These are phyloP conservation scores for Lycia hirtaria DNA, from an alignment of 2,888 invertebrate species.

Conservation along the genomic window DNA sequence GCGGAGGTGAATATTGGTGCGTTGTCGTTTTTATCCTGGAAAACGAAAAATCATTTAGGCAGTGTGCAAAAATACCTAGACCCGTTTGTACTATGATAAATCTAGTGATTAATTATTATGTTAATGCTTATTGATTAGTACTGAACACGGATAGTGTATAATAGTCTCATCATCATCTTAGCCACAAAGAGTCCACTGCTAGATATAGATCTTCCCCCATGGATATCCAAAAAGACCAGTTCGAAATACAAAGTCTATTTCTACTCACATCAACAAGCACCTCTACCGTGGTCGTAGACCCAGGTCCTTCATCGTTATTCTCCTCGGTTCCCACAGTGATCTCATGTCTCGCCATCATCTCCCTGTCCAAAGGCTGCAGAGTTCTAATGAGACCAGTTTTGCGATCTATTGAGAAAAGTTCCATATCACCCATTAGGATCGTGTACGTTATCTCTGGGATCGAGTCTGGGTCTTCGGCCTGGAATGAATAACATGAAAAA, in stretches of 20 bases:
- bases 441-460: constrained; percentile 92
- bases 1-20: constrained; percentile 94
- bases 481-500: constrained; percentile 41
- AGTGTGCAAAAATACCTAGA: too few species aligned
- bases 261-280: constrained; percentile 88
- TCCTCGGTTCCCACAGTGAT: constrained; percentile 93
- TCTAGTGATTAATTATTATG: too few species aligned
- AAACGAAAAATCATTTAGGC: constrained; percentile 31
- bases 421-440: constrained; percentile 92
- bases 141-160: too few species aligned
- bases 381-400: constrained; percentile 92
- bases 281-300: constrained; percentile 90
- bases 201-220: too few species aligned
- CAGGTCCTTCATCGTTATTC: constrained; percentile 88
- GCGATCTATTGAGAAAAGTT: constrained; percentile 93
- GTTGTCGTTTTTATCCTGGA: constrained; percentile 94
- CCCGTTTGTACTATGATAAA: too few species aligned
- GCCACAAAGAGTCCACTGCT: too few species aligned
- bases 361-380: constrained; percentile 90
- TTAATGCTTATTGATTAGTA: too few species aligned
- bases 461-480: constrained; percentile 94
- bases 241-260: too few species aligned
- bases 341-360: constrained; percentile 89
- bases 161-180: too few species aligned
- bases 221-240: too few species aligned